These are phyloP conservation scores for Oryzias celebensis DNA, from an alignment of 2,113 vertebrate genomes.

Conservation along the genomic window DNA sequence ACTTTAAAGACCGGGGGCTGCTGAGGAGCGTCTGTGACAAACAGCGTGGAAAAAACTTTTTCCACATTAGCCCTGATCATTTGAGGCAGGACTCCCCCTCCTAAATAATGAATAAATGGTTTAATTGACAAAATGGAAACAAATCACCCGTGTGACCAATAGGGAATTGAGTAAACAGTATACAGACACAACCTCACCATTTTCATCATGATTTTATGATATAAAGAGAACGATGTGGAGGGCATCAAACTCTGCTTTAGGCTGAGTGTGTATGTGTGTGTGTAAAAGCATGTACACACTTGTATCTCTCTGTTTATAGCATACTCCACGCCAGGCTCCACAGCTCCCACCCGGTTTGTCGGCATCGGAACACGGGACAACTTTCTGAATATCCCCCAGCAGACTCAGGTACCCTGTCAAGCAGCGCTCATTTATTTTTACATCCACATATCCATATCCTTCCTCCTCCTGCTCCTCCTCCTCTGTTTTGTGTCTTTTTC, in stretches of 20 bases:
- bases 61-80: constrained; percentile 37
- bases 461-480: constrained; percentile 25
- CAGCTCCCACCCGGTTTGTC: constrained; percentile 97
- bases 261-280: constrained; percentile 69
- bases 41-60: constrained; percentile 36
- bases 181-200: constrained; percentile 14
- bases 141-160: constrained; percentile 36
- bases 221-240: constrained; percentile 23
- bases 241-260: constrained; percentile 45
- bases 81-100: constrained; percentile 29
- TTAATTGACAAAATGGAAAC: constrained; percentile 33
- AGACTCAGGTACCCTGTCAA: constrained; percentile 84
- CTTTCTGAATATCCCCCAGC: constrained; percentile 94
- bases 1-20: constrained; percentile 60
- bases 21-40: constrained; percentile 56
- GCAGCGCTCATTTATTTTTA: constrained; percentile 62
- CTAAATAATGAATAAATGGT: constrained; percentile 32
- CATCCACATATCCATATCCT: constrained; percentile 52
- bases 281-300: constrained; percentile 75
- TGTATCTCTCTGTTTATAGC: constrained; percentile 81
- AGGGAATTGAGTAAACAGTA: constrained; percentile 35
- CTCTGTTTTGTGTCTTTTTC: constrained; percentile 48
- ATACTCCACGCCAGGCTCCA: constrained; percentile 93
- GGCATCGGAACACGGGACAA: constrained; percentile 96
- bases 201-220: constrained; percentile 13